Base-by-base conservation (phyloP, 2,888 invertebrate species). In the Limenitis camilla region DNA sequence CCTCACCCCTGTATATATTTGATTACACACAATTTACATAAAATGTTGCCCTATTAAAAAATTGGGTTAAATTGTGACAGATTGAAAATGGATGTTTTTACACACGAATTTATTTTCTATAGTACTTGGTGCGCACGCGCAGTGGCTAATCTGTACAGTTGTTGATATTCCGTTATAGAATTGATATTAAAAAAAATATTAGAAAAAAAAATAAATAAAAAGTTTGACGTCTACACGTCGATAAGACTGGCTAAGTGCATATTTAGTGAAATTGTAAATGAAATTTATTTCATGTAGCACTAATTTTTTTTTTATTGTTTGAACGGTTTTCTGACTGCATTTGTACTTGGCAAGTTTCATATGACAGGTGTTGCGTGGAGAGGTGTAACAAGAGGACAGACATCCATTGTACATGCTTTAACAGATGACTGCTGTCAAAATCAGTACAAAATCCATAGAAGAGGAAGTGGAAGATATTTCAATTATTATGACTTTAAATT, bases 81-180 rank as follows among this genome's bases (percentile, higher is more conserved):
- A 19, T 19, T 19, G 2, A 19, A 19, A 19, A 19, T 9, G 9
- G 11, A 36, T 30, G 38, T 43, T 45, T 45, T 38, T 45, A 38
- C 29, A 38, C 30, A 27, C 38, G 38, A 45, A 45, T 36, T 10
- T 29, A 30, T 45, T 9, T 45, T 36, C 28, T 33, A 10, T 6
- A 4, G 4, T 27, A 7, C n/a, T 6, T 11, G 44, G 35, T 27
- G 10, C 6, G 35, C 28, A n/a, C 28, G 29, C 35, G 28, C 10
- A 5, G 35, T 36, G 10, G 48, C 43, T 40, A 55, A 52, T 53
- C 50, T 60, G 72, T 72, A 71, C 67, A 72, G 65, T 64, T 66
- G 64, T 67, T 68, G 61, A 69, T 67, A 66, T 60, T 65, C 61
- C 56, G 58, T 32, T 35, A 33, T 61, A 59, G 55, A 62, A 63